phyloP scores from a whole-genome alignment of 2,797 vertebrate species.

The Acanthornis magna region DNA sequence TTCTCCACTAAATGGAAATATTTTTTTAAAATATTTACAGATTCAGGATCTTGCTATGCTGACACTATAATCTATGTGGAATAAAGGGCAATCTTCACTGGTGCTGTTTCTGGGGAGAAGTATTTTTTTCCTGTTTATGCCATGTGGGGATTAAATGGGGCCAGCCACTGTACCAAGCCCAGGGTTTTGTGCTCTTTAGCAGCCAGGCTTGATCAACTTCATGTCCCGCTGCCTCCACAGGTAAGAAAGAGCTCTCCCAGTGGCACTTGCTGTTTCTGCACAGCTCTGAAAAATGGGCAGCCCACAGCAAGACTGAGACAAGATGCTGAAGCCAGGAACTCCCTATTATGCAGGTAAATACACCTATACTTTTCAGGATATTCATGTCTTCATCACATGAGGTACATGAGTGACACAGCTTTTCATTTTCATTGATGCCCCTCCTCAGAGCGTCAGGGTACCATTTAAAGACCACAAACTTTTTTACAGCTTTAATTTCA shows the following conservation, averaged over 20 bases:
- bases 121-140: not conserved
- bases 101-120: not conserved
- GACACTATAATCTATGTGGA: not conserved
- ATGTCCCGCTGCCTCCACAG: accelerated
- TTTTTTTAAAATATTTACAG: not conserved
- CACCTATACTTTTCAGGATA: not conserved
- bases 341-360: not conserved
- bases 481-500: not conserved
- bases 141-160: not conserved
- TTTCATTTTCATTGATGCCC: not conserved
- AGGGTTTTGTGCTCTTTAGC: not conserved
- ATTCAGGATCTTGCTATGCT: not conserved
- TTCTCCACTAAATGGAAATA: not conserved
- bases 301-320: not conserved
- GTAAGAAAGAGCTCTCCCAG: not conserved
- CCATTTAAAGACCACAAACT: not conserved
- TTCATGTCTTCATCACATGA: not conserved
- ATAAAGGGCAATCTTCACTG: not conserved
- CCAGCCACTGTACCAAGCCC: not conserved
- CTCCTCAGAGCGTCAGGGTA: not conserved
- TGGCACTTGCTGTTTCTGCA: not conserved
- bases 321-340: not conserved
- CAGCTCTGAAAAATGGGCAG: not conserved
- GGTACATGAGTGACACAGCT: not conserved
- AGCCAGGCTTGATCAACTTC: not conserved